A percentile compares a stretch with the other conserved stretches of the same genome.
phyloP scores from a whole-genome alignment of 1,140 invertebrate genomes.

The Drosophila ironensis region DNA sequence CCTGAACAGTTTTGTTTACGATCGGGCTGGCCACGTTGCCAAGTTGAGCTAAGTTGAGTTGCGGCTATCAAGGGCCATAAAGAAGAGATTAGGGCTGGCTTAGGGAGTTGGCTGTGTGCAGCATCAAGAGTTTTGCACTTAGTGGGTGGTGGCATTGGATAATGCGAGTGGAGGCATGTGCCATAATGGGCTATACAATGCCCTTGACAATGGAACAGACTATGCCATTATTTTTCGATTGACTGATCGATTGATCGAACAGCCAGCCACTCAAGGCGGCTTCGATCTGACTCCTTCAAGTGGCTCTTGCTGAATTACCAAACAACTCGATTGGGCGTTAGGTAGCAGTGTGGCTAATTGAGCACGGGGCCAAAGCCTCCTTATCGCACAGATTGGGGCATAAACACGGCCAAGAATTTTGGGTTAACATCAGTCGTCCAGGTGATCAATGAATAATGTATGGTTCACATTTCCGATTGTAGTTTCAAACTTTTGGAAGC shows the following conservation, averaged over 20 bases:
- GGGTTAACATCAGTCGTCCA: slow-evolving; percentile 17
- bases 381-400: slow-evolving; percentile 9
- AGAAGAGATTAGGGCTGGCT: slow-evolving; percentile 26
- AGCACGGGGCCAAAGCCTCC: slow-evolving; percentile 3
- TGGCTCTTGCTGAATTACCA: slow-evolving; percentile 12
- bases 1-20: slow-evolving; percentile 38
- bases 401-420: slow-evolving; percentile 29
- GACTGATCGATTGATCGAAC: slow-evolving; percentile 5
- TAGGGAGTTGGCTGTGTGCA: background rate
- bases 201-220: slow-evolving; percentile 19
- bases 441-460: background rate
- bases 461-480: slow-evolving; percentile 49
- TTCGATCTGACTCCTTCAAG: slow-evolving; percentile 7
- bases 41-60: background rate
- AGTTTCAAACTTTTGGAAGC: too few species aligned
- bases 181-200: background rate
- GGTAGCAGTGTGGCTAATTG: slow-evolving; percentile 18
- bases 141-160: background rate
- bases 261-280: slow-evolving; percentile 1
- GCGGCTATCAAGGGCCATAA: slow-evolving; percentile 15
- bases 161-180: background rate
- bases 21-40: background rate
- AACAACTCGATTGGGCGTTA: slow-evolving; percentile 13
- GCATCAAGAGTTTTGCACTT: slow-evolving; percentile 27
- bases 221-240: background rate